Percentiles rank a stretch among this genome's conserved stretches.
Evolutionary conservation across 2,113 vertebrate genomes (phyloP).

Genomic region (Coptodon bakossiorum): DNA sequence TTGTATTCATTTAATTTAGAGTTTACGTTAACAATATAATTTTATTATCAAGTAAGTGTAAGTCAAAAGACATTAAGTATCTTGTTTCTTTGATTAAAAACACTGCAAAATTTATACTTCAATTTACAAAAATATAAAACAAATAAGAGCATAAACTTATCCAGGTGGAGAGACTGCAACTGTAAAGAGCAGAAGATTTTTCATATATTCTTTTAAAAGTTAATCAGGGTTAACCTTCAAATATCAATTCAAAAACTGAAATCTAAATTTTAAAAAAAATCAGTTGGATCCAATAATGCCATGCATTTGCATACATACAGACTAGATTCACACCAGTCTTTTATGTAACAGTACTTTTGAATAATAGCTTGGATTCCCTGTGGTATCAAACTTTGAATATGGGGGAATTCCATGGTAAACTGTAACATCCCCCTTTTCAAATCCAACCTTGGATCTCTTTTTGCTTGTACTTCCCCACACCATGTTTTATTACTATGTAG

Average conservation of each 20-base stretch:
- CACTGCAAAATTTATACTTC: not conserved
- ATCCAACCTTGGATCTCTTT: not conserved
- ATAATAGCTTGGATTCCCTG: not conserved
- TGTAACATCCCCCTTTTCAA: not conserved
- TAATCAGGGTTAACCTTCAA: not conserved
- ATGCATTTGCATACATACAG: not conserved
- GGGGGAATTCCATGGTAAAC: not conserved
- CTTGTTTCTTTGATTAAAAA: not conserved
- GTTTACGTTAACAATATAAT: not conserved
- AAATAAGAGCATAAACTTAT: not conserved
- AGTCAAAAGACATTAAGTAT: not conserved
- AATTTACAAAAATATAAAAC: not conserved
- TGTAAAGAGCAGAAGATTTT: not conserved
- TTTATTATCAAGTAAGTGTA: not conserved
- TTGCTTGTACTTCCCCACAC: not conserved
- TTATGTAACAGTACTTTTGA: not conserved
- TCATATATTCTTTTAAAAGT: not conserved
- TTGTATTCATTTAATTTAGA: not conserved
- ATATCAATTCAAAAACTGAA: not conserved
- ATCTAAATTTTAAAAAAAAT: not conserved
- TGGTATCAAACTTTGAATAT: not conserved
- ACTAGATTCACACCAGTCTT: not conserved
- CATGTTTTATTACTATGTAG: not conserved
- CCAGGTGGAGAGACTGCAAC: not conserved
- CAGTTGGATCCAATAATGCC: not conserved